Percentiles rank a stretch among this genome's conserved stretches.
phyloP scores from a whole-genome alignment of 1,140 invertebrate species.

The Scaptomyza hsui region DNA sequence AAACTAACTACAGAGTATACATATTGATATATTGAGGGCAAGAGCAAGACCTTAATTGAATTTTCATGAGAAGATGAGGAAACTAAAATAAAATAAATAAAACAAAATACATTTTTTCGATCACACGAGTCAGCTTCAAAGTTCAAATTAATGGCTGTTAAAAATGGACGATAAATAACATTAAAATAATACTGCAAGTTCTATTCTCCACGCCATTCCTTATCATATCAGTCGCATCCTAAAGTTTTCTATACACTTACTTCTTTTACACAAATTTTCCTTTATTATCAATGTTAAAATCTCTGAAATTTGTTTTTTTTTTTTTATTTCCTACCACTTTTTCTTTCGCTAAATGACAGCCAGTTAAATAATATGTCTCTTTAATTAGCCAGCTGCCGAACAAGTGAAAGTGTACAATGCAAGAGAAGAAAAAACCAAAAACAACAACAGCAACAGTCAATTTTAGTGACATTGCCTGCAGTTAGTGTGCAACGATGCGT shows the following conservation, averaged over 20 bases:
- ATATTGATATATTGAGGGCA: no score
- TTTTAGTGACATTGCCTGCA: slow-evolving; percentile 21
- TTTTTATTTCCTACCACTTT: slow-evolving; percentile 15
- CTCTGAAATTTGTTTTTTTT: background rate
- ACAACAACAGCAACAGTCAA: background rate
- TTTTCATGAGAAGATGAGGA: background rate
- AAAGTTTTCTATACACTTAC: background rate
- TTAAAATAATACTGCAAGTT: no score
- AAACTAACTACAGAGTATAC: no score
- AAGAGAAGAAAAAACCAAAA: background rate
- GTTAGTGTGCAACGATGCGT: slow-evolving; percentile 56
- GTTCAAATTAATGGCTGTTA: no score
- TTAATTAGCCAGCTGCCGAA: slow-evolving; percentile 52
- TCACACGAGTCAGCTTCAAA: no score
- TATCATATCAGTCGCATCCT: no score
- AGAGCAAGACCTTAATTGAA: background rate
- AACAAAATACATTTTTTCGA: no score
- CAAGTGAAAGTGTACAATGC: slow-evolving; percentile 58
- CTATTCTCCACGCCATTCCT: background rate
- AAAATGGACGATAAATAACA: no score
- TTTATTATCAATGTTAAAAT: background rate
- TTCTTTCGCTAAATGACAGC: slow-evolving; percentile 41
- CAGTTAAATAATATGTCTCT: slow-evolving; percentile 69
- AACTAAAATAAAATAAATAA: no score
- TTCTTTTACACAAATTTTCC: background rate